Conservation (phyloP, 2,797 vertebrate species). For the Austrolebias charrua region DNA sequence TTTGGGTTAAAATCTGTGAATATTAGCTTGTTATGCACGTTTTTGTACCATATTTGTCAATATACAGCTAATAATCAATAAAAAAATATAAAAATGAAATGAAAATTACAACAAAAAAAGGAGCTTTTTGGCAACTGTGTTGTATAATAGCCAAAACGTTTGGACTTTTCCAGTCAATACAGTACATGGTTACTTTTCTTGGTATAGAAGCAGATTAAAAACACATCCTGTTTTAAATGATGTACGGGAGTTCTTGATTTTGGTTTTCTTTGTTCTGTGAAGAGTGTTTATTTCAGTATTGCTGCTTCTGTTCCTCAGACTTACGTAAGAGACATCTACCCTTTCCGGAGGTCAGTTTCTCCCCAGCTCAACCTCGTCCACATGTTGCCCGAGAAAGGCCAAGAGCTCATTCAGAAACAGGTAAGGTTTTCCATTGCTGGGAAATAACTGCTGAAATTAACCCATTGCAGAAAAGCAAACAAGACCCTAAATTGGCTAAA, state of each 20-base stretch:
- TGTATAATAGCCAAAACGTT: too few relatives aligned
- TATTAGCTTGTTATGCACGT: too few relatives aligned
- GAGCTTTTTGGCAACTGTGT: too few relatives aligned
- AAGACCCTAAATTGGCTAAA: not conserved
- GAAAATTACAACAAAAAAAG: too few relatives aligned
- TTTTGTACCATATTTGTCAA: too few relatives aligned
- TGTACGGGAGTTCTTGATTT: not conserved
- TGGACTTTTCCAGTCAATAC: not conserved
- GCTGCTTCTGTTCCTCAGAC: conserved; percentile 78
- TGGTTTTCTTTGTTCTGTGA: not conserved
- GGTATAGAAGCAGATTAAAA: not conserved
- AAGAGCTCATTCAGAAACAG: conserved; percentile 99
- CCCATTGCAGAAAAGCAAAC: not conserved
- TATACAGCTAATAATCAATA: too few relatives aligned
- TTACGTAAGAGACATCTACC: conserved; percentile 97
- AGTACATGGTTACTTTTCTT: not conserved
- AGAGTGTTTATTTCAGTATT: not conserved
- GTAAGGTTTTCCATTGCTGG: conserved; percentile 55
- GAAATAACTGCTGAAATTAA: not conserved
- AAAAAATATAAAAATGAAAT: too few relatives aligned
- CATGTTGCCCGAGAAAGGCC: conserved; percentile 97
- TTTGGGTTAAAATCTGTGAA: too few relatives aligned
- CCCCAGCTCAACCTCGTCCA: conserved; percentile 97
- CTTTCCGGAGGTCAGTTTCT: conserved; percentile 95
- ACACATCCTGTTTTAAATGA: not conserved